These are phyloP conservation scores for Sander vitreus DNA, from an alignment of 2,113 vertebrate genomes.

Conservation along the genomic window DNA sequence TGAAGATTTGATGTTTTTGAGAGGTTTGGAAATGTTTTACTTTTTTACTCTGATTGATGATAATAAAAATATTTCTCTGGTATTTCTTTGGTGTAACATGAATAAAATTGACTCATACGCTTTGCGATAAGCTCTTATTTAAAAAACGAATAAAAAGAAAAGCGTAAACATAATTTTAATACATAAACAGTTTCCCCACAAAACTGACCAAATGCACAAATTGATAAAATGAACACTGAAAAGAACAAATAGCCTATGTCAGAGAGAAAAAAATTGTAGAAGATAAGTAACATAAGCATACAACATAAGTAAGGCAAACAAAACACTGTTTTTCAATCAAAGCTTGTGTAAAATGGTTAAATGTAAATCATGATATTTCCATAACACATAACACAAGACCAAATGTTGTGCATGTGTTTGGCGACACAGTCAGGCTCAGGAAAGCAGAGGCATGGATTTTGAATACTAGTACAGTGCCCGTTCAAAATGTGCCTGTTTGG, in stretches of 20 bases:
- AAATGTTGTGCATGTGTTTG: background rate
- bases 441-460: background rate
- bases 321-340: background rate
- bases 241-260: background rate
- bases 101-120: too few species aligned
- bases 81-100: too few species aligned
- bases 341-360: background rate
- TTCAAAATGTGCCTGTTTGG: too few species aligned
- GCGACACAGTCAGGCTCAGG: conserved; percentile 19
- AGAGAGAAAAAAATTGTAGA: background rate
- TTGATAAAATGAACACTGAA: background rate
- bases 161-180: too few species aligned
- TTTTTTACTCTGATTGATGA: too few species aligned
- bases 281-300: too few species aligned
- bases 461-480: too few species aligned
- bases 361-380: background rate
- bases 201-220: background rate
- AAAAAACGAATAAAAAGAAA: too few species aligned
- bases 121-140: too few species aligned
- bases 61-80: too few species aligned
- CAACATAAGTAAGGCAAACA: background rate
- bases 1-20: background rate
- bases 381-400: background rate
- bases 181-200: too few species aligned
- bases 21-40: too few species aligned